These are phyloP conservation scores for Scophthalmus maximus DNA, from an alignment of 2,113 vertebrate species.

Conservation along the genomic window DNA sequence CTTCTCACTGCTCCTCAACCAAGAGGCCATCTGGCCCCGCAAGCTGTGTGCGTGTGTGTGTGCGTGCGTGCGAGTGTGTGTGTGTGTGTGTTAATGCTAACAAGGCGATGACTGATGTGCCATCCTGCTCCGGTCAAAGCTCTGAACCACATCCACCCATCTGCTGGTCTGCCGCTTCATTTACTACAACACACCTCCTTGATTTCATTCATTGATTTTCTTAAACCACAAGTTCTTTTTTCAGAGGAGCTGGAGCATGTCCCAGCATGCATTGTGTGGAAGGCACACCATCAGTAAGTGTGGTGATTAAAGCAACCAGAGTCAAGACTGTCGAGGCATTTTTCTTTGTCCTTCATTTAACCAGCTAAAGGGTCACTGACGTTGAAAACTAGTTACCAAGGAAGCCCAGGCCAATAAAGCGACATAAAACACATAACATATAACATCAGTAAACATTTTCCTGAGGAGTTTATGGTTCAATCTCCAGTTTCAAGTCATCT, in stretches of 20 bases:
- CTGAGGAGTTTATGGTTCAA: too few relatives aligned
- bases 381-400: too few relatives aligned
- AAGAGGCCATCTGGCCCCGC: constrained; percentile 83
- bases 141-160: constrained; percentile 17
- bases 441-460: too few relatives aligned
- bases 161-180: constrained; percentile 4
- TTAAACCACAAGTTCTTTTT: not conserved
- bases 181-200: constrained; percentile 3
- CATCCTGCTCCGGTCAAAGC: constrained; percentile 47
- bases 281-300: constrained; percentile 3
- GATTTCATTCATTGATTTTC: constrained; percentile 46
- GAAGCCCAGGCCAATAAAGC: too few relatives aligned
- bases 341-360: too few relatives aligned
- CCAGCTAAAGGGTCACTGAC: too few relatives aligned
- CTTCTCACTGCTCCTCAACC: constrained; percentile 69
- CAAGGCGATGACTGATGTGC: constrained; percentile 77
- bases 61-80: constrained; percentile 31
- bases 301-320: too few relatives aligned
- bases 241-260: constrained; percentile 6
- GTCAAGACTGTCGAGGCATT: too few relatives aligned
- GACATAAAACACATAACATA: too few relatives aligned
- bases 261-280: constrained; percentile 17
- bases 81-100: constrained; percentile 68
- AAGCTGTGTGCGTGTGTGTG: constrained; percentile 72
- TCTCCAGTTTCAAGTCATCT: too few relatives aligned